Evolutionary conservation across 2,888 invertebrate species (phyloP), one percentile per base, ranked within the genome.

Genomic region (Agriotes lineatus): DNA sequence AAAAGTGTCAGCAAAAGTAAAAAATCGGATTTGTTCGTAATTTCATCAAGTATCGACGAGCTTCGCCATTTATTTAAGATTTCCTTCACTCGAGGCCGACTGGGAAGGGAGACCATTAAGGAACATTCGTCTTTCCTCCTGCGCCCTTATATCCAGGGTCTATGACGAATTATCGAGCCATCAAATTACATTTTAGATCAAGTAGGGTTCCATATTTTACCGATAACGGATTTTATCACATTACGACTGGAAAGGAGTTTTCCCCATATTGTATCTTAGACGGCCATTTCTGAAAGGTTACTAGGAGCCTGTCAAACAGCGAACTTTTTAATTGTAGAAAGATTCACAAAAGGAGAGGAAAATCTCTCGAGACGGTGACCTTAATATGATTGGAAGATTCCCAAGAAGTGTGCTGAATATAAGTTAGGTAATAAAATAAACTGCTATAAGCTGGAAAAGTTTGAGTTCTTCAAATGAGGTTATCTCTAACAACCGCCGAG

Each of bases 321-420:
- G 18, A 60, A 60, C 20, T 48, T 60, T n/a, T 60, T 60, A 60
- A 60, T 60, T 60, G 48, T 60, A n/a, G 12, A 60, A 33, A 44
- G n/a, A 60, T 60, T 45, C 30, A 56, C 35, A 56, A 20, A 39
- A 30, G 59, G 12, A 59, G 0, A 59, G 35, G 19, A 35, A 48
- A 60, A 35, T 48, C 35, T 19, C 20, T 19, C n/a, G 45, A 45
- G 45, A 48, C 20, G 19, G 12, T 60, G 60, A 35, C 60, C 60
- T 60, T 48, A 60, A 48, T 48, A 35, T 14, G 48, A 60, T 60
- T 60, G 30, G 30, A 60, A 60, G 30, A 33, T 60, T 45, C 35
- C 35, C 14, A 45, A 60, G 18, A 45, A 48, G 48, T 42, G 56
- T 25, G 45, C 33, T 35, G 48, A 60, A 60, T 35, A 19, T 60